Evolutionary conservation across 2,888 invertebrate genomes (phyloP).

Genomic region (Synanthedon myopaeformis): DNA sequence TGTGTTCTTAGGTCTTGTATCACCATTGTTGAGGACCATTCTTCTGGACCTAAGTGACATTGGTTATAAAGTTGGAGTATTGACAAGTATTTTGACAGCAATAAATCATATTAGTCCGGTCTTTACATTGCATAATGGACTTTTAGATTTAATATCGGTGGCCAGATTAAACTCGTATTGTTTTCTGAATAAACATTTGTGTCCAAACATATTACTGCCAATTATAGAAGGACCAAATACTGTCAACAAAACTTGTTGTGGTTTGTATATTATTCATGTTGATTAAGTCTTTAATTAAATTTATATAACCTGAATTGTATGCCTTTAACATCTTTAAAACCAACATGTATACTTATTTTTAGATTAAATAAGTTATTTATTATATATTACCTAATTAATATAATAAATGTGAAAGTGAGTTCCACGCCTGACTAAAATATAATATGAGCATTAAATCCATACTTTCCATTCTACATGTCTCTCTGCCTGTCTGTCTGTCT

Average conservation of each 20-base stretch:
- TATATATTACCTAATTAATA: too few relatives aligned
- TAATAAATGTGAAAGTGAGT: too few relatives aligned
- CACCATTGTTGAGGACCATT: background rate
- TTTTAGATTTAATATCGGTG: background rate
- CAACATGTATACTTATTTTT: too few relatives aligned
- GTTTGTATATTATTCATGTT: background rate
- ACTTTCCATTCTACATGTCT: too few relatives aligned
- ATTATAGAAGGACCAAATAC: background rate
- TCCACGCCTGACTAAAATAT: too few relatives aligned
- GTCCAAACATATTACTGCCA: background rate
- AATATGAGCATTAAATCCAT: too few relatives aligned
- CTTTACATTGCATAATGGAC: background rate
- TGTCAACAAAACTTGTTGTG: background rate
- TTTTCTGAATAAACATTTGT: background rate
- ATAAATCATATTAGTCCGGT: background rate
- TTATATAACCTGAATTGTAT: background rate
- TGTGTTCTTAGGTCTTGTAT: background rate
- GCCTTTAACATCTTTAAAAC: too few relatives aligned
- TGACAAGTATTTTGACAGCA: background rate
- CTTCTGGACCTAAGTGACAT: background rate
- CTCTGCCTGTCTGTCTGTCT: too few relatives aligned
- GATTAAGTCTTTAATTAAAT: background rate
- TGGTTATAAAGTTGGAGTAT: background rate
- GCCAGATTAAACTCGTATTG: background rate
- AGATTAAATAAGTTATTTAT: too few relatives aligned